Conservation (phyloP, 2,888 invertebrate species). For the Sinohyriopsis cumingii region DNA sequence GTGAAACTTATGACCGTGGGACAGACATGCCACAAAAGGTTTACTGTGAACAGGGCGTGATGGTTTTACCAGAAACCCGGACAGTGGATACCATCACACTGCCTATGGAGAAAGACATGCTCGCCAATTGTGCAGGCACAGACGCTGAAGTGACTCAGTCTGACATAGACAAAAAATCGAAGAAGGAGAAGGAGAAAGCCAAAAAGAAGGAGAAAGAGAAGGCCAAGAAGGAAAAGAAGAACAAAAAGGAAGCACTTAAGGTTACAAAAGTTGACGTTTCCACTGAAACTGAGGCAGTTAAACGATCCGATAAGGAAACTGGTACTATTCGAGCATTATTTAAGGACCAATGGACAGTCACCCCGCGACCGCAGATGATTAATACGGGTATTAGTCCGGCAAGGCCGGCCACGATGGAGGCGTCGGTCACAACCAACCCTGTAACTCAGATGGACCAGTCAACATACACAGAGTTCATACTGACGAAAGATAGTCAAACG, state of each 20-base stretch:
- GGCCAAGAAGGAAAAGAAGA: slow-evolving; percentile 26
- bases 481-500: slow-evolving; percentile 46
- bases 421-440: slow-evolving; percentile 49
- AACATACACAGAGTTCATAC: slow-evolving; percentile 55
- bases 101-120: slow-evolving; percentile 17
- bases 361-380: slow-evolving; percentile 47
- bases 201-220: slow-evolving; percentile 29
- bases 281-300: slow-evolving; percentile 42
- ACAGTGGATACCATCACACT: slow-evolving; percentile 47
- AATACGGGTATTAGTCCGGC: slow-evolving; percentile 60
- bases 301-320: slow-evolving; percentile 53
- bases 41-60: slow-evolving; percentile 41
- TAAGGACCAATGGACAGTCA: slow-evolving; percentile 60
- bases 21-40: slow-evolving; percentile 42
- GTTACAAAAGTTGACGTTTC: slow-evolving; percentile 22
- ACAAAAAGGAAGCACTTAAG: slow-evolving; percentile 29
- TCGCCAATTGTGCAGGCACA: slow-evolving; percentile 19
- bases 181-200: slow-evolving; percentile 21
- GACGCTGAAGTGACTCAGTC: slow-evolving; percentile 3
- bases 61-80: slow-evolving; percentile 34
- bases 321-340: slow-evolving; percentile 36
- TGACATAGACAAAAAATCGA: slow-evolving; percentile 20
- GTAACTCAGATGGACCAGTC: slow-evolving; percentile 57
- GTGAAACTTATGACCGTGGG: slow-evolving; percentile 37
- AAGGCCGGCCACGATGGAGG: slow-evolving; percentile 55